These are phyloP conservation scores for Podarcis lilfordi DNA, from an alignment of 2,797 vertebrate species.

Conservation along the genomic window DNA sequence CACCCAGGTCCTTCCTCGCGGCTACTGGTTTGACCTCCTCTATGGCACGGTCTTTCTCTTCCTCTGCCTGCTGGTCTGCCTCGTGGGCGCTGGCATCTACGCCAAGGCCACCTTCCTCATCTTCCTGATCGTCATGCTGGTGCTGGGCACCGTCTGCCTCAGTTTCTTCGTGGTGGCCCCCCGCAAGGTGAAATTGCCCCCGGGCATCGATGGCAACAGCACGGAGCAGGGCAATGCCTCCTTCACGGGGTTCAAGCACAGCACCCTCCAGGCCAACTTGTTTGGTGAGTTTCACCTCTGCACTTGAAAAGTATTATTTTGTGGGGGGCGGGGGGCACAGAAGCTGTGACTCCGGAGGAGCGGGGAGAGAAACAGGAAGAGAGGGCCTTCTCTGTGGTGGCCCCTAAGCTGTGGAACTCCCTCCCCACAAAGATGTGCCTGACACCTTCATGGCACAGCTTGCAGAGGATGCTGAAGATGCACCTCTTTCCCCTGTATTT, in stretches of 20 bases:
- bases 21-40: slow-evolving; percentile 90
- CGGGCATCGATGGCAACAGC: slow-evolving; percentile 15
- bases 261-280: slow-evolving; percentile 85
- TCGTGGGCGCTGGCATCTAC: slow-evolving; percentile 89
- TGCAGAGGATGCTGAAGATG: too few relatives aligned
- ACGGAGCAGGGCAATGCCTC: slow-evolving; percentile 66
- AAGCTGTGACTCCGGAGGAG: not conserved
- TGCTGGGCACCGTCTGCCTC: slow-evolving; percentile 85
- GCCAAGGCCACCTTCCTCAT: slow-evolving; percentile 92
- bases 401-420: too few relatives aligned
- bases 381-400: not conserved
- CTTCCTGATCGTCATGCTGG: slow-evolving; percentile 86
- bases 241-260: slow-evolving; percentile 88
- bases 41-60: slow-evolving; percentile 83
- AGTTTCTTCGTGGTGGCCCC: slow-evolving; percentile 86
- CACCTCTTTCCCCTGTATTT: too few relatives aligned
- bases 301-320: not conserved
- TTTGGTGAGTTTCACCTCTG: slow-evolving; percentile 73
- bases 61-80: slow-evolving; percentile 88
- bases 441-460: too few relatives aligned
- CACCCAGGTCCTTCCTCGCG: slow-evolving; percentile 77
- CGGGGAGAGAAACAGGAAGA: not conserved
- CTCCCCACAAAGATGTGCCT: too few relatives aligned
- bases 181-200: slow-evolving; percentile 65
- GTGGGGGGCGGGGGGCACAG: not conserved